Base-by-base conservation (phyloP, 2,797 vertebrate genomes). In the Brotula barbata region DNA sequence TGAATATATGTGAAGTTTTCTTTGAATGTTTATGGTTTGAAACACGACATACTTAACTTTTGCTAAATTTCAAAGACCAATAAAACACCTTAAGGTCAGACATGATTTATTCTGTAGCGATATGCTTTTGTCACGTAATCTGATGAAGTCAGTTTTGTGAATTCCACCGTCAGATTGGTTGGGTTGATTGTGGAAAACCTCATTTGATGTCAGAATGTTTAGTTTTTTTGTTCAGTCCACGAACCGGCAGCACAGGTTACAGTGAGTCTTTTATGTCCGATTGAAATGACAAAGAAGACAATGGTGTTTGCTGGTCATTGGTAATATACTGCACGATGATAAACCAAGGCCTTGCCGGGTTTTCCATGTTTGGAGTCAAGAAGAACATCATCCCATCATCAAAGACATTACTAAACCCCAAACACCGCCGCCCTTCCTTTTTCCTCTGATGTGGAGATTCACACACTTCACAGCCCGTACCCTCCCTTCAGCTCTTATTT, bases 401-500 rank as follows among this genome's bases (percentile, higher is more conserved):
- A 84, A 85, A 88, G 83, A 73, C 47, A 20, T 39, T 53, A 51
- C 47, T 42, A 19, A 66, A 72, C 58, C 75, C 63, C 58, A 81
- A 84, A 82, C 70, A 67, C 46, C 12, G 1, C 56, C 72, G 11
- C 67, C 82, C 70, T 75, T 78, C 73, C 80, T 75, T 39, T 64
- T 19, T 63, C 62, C 73, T 87, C 65, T 83, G 83, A 85, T 82
- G 87, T 87, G 80, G 80, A 88, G 78, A 82, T 82, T 68, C 52
- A 71, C 75, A 77, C 78, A 74, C 66, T 75, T 58, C 66, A 66
- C 71, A 80, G 52, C 20, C 28, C 68, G 37, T 59, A 65, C 76
- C 62, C 52, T 67, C 69, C 62, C 64, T 81, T 88, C 78, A 72
- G 85, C 80, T 85, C 71, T 85, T 90, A 90, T 91, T 91, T 92